These are phyloP conservation scores for Polyommatus iphigenia DNA, from an alignment of 2,888 invertebrate genomes.

Conservation along the genomic window DNA sequence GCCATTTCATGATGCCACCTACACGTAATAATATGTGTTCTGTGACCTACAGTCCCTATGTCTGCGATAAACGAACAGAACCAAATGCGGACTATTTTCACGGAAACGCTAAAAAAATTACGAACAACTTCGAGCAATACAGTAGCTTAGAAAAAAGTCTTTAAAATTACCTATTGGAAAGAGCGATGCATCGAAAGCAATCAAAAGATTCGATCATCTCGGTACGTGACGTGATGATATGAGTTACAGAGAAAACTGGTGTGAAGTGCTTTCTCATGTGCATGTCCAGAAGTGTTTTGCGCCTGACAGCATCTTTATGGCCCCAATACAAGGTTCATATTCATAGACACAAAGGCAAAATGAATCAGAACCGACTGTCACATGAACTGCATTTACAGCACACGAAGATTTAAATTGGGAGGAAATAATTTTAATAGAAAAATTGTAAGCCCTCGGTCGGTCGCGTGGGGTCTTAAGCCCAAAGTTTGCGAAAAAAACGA, in stretches of 20 bases:
- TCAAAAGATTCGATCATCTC: constrained; percentile 19
- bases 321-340: background rate
- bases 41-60: too few relatives aligned
- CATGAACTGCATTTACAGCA: background rate
- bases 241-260: constrained; percentile 20
- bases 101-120: background rate
- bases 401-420: too few relatives aligned
- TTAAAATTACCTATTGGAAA: background rate
- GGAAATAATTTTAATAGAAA: too few relatives aligned
- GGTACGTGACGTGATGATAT: background rate
- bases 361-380: background rate
- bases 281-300: background rate
- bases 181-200: constrained; percentile 21
- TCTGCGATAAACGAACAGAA: background rate
- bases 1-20: too few relatives aligned
- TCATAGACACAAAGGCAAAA: too few relatives aligned
- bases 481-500: too few relatives aligned
- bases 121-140: background rate
- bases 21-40: too few relatives aligned
- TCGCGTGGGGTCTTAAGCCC: too few relatives aligned
- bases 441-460: too few relatives aligned
- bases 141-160: background rate
- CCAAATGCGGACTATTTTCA: too few relatives aligned
- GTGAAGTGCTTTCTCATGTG: background rate
- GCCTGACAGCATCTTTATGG: background rate